phyloP scores from a whole-genome alignment of 1,140 invertebrate species.

The Magallana angulata region DNA sequence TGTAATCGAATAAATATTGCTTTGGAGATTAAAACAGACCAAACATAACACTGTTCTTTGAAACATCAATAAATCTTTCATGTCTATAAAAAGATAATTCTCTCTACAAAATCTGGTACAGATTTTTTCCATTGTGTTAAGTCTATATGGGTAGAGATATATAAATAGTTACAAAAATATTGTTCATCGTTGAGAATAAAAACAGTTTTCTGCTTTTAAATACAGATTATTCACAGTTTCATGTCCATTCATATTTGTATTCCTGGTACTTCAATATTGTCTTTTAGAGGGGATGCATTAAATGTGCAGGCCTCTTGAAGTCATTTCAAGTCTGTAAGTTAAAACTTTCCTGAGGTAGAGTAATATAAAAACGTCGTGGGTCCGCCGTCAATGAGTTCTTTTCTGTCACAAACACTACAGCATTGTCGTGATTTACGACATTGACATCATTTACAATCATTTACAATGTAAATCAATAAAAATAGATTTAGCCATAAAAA shows the following conservation, averaged over 20 bases:
- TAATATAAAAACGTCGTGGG: background rate
- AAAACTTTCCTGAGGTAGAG: conserved; percentile 20
- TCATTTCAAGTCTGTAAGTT: conserved; percentile 12
- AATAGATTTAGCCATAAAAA: conserved; percentile 32
- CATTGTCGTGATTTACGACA: background rate
- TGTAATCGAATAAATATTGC: conserved; percentile 36
- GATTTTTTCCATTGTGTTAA: background rate
- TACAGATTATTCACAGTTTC: conserved; percentile 22
- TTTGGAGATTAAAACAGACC: background rate
- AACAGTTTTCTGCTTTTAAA: conserved; percentile 32
- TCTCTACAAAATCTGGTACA: background rate
- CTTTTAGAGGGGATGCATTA: conserved; percentile 19
- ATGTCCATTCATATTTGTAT: conserved; percentile 3
- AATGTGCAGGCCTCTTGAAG: background rate
- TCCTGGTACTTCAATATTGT: background rate
- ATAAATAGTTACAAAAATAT: conserved; percentile 37
- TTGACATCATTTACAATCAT: background rate
- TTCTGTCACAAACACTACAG: background rate
- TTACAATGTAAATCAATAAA: conserved; percentile 33
- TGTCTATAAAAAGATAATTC: conserved; percentile 13
- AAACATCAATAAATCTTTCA: conserved; percentile 38
- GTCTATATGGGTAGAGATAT: conserved; percentile 28
- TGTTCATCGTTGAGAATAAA: conserved; percentile 17
- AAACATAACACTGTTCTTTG: conserved; percentile 33
- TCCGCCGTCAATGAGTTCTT: background rate